These are phyloP conservation scores for Platerodrilus igneus DNA, from an alignment of 2,888 invertebrate genomes.

Conservation along the genomic window DNA sequence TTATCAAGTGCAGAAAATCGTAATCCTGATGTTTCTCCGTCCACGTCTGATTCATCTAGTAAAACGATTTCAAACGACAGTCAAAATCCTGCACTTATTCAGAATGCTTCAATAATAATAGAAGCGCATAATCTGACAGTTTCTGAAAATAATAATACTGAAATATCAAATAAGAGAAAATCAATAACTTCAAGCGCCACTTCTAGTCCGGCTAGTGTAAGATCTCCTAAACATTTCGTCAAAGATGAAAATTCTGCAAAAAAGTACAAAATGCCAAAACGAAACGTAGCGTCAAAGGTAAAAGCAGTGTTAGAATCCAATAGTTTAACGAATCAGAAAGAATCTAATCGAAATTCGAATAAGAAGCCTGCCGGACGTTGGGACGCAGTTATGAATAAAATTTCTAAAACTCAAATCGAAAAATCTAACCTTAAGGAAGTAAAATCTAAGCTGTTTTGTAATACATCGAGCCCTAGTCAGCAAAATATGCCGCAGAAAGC, in stretches of 20 bases:
- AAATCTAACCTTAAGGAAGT: constrained; percentile 74
- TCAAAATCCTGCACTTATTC: constrained; percentile 44
- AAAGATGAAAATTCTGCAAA: constrained; percentile 56
- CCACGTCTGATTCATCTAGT: constrained; percentile 58
- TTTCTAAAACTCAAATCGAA: constrained; percentile 66
- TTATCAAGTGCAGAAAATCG: constrained; percentile 29
- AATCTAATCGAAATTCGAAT: constrained; percentile 50
- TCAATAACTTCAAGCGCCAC: constrained; percentile 36
- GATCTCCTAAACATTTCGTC: constrained; percentile 36
- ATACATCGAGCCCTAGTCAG: constrained; percentile 27
- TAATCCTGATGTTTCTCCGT: constrained; percentile 55
- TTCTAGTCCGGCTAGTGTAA: constrained; percentile 39
- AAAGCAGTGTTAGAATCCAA: constrained; percentile 64
- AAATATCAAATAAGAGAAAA: constrained; percentile 37
- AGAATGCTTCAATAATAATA: constrained; percentile 9
- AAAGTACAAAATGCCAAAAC: constrained; percentile 74
- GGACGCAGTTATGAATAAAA: constrained; percentile 81
- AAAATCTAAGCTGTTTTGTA: constrained; percentile 66
- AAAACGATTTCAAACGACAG: constrained; percentile 55
- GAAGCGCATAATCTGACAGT: constrained; percentile 5
- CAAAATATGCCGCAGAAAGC: constrained; percentile 30
- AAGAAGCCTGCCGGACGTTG: constrained; percentile 65
- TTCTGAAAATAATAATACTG: constrained; percentile 9
- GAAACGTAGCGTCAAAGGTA: constrained; percentile 71
- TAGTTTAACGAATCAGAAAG: constrained; percentile 49